Evolutionary conservation across 2,888 invertebrate species (phyloP).

Genomic region (Trichogramma evanescens): DNA sequence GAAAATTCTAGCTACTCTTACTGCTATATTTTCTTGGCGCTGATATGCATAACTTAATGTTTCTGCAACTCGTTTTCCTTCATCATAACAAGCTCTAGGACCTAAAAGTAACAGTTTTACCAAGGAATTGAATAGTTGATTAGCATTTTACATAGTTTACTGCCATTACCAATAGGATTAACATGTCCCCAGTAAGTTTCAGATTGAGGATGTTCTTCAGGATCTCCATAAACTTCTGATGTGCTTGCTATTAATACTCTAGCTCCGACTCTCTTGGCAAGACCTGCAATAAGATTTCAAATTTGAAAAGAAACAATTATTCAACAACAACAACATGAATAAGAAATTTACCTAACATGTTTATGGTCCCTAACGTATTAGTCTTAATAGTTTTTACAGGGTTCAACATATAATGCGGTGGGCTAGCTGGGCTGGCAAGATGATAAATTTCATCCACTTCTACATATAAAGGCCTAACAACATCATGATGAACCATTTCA

Average conservation of each 20-base stretch:
- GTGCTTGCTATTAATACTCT: constrained; percentile 94
- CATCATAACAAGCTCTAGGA: constrained; percentile 95
- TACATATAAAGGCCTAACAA: constrained; percentile 93
- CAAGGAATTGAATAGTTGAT: background rate
- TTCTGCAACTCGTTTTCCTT: constrained; percentile 98
- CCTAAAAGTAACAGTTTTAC: constrained; percentile 49
- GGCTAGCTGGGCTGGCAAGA: constrained; percentile 96
- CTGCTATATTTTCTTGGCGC: constrained; percentile 91
- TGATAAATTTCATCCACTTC: constrained; percentile 99
- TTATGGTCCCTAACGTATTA: constrained; percentile 93
- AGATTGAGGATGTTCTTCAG: constrained; percentile 94
- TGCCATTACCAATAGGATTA: constrained; percentile 79
- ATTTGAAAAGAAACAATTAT: background rate
- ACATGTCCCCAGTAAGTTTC: constrained; percentile 99
- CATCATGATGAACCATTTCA: constrained; percentile 96
- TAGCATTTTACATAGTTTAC: background rate
- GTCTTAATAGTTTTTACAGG: constrained; percentile 99
- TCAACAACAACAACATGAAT: background rate
- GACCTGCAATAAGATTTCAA: constrained; percentile 52
- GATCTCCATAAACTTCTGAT: constrained; percentile 98
- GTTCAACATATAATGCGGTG: constrained; percentile 99
- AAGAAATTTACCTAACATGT: constrained; percentile 67
- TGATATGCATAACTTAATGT: constrained; percentile 94
- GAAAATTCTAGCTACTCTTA: constrained; percentile 95
- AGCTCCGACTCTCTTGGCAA: constrained; percentile 89